phyloP scores from a whole-genome alignment of 2,888 invertebrate genomes.

The Drosophila phalerata region DNA sequence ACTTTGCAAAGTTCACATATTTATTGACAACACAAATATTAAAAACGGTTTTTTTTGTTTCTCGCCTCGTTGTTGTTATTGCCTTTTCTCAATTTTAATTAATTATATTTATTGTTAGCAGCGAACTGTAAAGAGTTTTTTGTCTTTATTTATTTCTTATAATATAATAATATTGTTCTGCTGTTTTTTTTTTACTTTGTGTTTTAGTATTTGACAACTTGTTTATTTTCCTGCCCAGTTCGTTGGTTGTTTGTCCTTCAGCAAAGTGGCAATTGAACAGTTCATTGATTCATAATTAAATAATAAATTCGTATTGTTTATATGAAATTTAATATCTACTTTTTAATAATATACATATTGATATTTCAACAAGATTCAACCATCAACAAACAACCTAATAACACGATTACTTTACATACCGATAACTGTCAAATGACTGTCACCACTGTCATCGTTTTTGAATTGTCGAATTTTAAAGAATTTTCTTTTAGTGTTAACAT shows the following conservation, averaged over 20 bases:
- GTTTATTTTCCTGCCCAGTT: conserved; percentile 50
- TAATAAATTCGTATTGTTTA: conserved; percentile 50
- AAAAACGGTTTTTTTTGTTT: conserved; percentile 33
- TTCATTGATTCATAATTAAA: conserved; percentile 76
- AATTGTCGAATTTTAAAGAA: neutral
- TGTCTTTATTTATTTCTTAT: conserved; percentile 28
- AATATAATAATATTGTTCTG: conserved; percentile 14
- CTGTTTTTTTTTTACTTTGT: conserved; percentile 3
- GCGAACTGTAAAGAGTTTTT: conserved; percentile 40
- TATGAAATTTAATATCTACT: conserved; percentile 46
- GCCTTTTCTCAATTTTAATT: conserved; percentile 69
- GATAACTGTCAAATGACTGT: conserved; percentile 14
- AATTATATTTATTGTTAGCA: conserved; percentile 66
- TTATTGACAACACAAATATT: conserved; percentile 74
- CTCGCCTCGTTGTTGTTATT: conserved; percentile 18
- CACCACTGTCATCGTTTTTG: neutral
- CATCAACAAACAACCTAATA: neutral
- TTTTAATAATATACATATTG: conserved; percentile 4
- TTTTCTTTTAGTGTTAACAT: neutral
- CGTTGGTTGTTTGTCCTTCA: conserved; percentile 68
- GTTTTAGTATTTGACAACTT: conserved; percentile 53
- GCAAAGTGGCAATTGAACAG: conserved; percentile 50
- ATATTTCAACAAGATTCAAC: conserved; percentile 11
- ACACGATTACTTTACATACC: conserved; percentile 1
- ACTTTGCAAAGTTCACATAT: conserved; percentile 70